Evolutionary conservation across 2,113 vertebrate genomes (phyloP).

Genomic region (Fukomys damarensis): DNA sequence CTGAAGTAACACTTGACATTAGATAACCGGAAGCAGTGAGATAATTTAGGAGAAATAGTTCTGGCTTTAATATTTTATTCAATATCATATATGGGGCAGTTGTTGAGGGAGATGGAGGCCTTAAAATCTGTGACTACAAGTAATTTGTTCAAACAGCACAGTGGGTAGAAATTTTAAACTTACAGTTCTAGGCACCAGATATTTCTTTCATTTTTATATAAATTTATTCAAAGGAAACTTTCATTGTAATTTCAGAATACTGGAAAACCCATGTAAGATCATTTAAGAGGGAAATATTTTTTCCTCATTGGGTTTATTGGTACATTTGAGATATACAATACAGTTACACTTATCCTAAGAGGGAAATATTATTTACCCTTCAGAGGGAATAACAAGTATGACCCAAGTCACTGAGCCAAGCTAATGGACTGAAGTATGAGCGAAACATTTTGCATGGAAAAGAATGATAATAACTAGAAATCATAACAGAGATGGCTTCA

Average conservation of each 20-base stretch:
- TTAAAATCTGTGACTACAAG: not conserved
- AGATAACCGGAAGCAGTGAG: not conserved
- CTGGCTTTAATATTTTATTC: slow-evolving; percentile 21
- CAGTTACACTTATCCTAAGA: no score
- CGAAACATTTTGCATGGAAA: not conserved
- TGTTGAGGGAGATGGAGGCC: not conserved
- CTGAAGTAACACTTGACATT: not conserved
- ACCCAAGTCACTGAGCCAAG: not conserved
- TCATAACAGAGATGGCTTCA: not conserved
- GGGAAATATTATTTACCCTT: not conserved
- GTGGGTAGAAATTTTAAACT: not conserved
- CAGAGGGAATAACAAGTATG: not conserved
- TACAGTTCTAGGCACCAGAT: not conserved
- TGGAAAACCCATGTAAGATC: not conserved
- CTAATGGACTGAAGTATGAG: not conserved
- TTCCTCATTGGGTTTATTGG: no score
- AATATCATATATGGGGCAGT: not conserved
- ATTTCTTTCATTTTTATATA: not conserved
- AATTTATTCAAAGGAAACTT: slow-evolving; percentile 23
- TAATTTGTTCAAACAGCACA: not conserved
- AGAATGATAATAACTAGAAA: slow-evolving; percentile 4
- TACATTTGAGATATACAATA: no score
- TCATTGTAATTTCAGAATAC: slow-evolving; percentile 31
- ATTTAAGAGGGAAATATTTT: not conserved
- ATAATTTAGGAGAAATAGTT: not conserved